Conservation (phyloP, 2,797 vertebrate species). For the Masticophis lateralis region DNA sequence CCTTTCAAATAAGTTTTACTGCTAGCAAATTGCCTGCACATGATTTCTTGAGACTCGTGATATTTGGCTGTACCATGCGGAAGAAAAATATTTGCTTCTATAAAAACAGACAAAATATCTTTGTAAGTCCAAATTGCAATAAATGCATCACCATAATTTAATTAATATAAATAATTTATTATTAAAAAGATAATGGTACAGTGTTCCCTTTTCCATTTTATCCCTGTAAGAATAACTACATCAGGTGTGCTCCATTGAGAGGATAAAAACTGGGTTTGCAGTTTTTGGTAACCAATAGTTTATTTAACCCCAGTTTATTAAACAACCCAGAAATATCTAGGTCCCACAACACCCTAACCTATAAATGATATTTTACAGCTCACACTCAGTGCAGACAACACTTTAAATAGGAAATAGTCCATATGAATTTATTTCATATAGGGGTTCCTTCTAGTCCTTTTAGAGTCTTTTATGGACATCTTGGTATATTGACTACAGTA, state of each 20-base stretch:
- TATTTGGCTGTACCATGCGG: background rate
- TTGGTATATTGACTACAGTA: background rate
- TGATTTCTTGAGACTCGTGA: rapidly evolving
- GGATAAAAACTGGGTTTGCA: background rate
- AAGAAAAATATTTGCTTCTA: background rate
- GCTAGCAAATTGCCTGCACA: background rate
- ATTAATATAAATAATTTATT: background rate
- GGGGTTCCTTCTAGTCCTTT: rapidly evolving
- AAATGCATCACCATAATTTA: background rate
- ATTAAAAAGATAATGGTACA: background rate
- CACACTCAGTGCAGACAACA: background rate
- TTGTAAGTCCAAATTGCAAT: background rate
- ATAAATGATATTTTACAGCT: background rate
- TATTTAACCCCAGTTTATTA: background rate
- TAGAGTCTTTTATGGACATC: background rate
- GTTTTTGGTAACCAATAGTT: background rate
- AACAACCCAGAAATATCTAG: background rate
- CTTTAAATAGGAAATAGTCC: background rate
- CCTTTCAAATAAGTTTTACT: background rate
- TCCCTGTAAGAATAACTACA: background rate
- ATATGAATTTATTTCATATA: rapidly evolving
- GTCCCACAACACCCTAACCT: background rate
- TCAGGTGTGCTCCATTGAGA: background rate
- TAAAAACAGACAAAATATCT: background rate
- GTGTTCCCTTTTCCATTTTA: background rate